Base-by-base conservation (phyloP, 2,113 vertebrate genomes). In the Callionymus lyra region DNA sequence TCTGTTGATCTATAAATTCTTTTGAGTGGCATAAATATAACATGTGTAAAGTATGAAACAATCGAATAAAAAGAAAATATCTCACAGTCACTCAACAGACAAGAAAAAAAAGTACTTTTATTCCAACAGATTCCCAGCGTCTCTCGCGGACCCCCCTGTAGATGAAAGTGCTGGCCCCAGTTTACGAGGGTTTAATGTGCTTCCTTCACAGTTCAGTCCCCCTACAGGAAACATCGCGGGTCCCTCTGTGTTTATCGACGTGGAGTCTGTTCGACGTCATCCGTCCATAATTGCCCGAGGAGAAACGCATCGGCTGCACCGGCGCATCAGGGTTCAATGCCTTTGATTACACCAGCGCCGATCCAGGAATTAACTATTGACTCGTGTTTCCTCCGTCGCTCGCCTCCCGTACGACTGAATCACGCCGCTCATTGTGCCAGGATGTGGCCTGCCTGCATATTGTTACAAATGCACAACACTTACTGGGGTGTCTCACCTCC, bases 401-500 rank as follows among this genome's bases (percentile, higher is more conserved):
- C 65, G 21, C 52, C 55, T 62, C 53, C n/a, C 54, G 31, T 70
- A 67, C 59, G 41, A 40, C 40, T 59, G 53, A 56, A 58, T 60
- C 68, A 71, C 43, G 0, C 18, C 37, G 19, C 41, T 38, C 17
- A 65, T 76, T 68, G 67, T 72, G 67, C 63, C 19, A 1, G 52
- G 41, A 53, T 42, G 50, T 46, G 31, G 56, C 67, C n/a, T 53
- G 47, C 47, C 61, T 53, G n/a, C 32, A 35, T 18, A 74, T 72
- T 77, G 70, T 74, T 72, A 68, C 50, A 65, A 82, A 72, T 74
- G 72, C 70, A 70, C 67, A 58, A 62, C 68, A 59, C 66, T 76
- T 68, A 67, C 43, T 59, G 45, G n/a, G 50, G 55, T 72, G 74
- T 77, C 74, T 58, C 67, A 60, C 67, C 69, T 72, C 70, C 64